Evolutionary conservation across 2,113 vertebrate species (phyloP), one percentile per base, ranked within the genome.

Genomic region (Sinocyclocheilus anophthalmus): DNA sequence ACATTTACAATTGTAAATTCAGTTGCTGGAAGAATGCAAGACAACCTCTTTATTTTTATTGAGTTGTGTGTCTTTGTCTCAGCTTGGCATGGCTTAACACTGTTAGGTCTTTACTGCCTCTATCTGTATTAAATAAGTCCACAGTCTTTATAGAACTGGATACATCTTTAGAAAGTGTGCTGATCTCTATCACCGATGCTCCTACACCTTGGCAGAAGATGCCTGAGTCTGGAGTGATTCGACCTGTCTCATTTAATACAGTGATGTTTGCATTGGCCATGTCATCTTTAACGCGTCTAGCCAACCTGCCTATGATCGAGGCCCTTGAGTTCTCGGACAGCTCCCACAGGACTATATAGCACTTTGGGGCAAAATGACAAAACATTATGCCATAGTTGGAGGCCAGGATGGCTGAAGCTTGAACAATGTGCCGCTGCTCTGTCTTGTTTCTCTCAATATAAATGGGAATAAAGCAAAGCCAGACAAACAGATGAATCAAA

Each of bases 401-500:
- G 12, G 92, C 90, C 57, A 94, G 76, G 57, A 94, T 93, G 75
- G 93, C 93, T 48, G 93, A 90, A 20, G 91, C 86, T 88, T 95
- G 92, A 5, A 93, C 90, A 11, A 85, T 33, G 22, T 91, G 76
- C 1, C 83, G 16, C 22, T 91, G 57, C 70, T 92, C 85, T 3
- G 39, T 84, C 45, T 81, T 87, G 26, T 88, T 91, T 50, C 65
- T 82, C 11, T 82, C 45, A 20, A 93, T 89, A 18, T 94, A 94
- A n/a, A 93, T 83, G 1, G 92, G 92, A 73, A 93, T 88, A 55
- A 94, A 94, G 83, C 92, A 92, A 63, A 92, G 87, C 93, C 94
- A 95, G 12, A 93, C 92, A 85, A 93, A 94, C 86, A 95, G 87
- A 72, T 93, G 93, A 85, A 94, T 90, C 20, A 95, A 88, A 92